Percentiles rank a stretch among this genome's conserved stretches.
These are phyloP conservation scores for Meteorus sp. DNA, from an alignment of 1,140 invertebrate species.

Conservation along the genomic window DNA sequence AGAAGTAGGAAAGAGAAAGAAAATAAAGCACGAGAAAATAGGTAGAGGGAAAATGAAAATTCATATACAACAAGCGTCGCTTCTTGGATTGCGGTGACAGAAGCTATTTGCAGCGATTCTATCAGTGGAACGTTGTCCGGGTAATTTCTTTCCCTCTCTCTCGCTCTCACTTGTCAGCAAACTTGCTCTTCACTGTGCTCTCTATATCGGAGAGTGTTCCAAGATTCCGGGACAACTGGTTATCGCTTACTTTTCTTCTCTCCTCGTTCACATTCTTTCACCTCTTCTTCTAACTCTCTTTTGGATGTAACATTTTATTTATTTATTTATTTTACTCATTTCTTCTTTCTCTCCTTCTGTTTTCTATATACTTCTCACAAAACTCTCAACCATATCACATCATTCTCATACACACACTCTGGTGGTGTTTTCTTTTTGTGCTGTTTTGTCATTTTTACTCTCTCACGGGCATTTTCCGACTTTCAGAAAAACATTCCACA, in stretches of 20 bases:
- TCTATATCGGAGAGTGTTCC: conserved; percentile 1
- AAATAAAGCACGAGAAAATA: neutral
- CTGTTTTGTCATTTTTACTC: too few relatives aligned
- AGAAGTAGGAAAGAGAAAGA: neutral
- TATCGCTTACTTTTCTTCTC: conserved; percentile 23
- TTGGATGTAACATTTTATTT: conserved; percentile 13
- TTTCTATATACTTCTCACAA: too few relatives aligned
- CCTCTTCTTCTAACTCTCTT: conserved; percentile 6
- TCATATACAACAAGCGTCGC: neutral
- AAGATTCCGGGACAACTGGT: conserved; percentile 25
- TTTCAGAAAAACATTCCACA: conserved; percentile 16
- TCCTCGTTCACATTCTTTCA: conserved; percentile 10
- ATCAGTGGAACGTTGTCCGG: conserved; percentile 2
- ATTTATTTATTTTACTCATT: conserved; percentile 4
- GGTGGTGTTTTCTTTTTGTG: too few relatives aligned
- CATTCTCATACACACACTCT: too few relatives aligned
- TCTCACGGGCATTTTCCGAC: conserved; percentile 8
- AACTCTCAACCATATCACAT: too few relatives aligned
- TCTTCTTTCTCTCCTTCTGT: neutral
- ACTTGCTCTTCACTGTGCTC: neutral
- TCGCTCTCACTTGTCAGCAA: conserved; percentile 4
- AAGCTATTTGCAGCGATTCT: conserved; percentile 17
- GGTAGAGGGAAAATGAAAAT: neutral
- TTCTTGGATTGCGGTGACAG: conserved; percentile 17
- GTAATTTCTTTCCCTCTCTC: conserved; percentile 6